Percentiles rank a stretch among this genome's conserved stretches.
phyloP scores from a whole-genome alignment of 2,113 vertebrate species.

The Cheirogaleus medius region DNA sequence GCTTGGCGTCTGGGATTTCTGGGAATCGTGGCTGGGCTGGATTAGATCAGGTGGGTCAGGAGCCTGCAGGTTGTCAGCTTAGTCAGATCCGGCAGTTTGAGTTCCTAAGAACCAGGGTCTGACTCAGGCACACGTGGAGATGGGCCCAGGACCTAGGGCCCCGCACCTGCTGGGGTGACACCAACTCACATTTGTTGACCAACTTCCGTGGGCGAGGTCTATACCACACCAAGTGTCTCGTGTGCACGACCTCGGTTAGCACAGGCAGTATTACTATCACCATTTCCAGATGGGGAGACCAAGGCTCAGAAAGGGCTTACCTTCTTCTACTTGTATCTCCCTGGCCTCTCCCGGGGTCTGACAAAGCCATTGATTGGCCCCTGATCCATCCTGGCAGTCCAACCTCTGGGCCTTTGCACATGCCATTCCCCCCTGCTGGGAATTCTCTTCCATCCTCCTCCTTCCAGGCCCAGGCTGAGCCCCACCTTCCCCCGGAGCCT shows the following conservation, averaged over 20 bases:
- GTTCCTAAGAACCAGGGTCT: neutral
- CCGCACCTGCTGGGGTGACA: accelerated
- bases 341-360: neutral
- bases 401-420: neutral
- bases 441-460: neutral
- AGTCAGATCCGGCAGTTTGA: neutral
- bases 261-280: no score
- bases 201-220: neutral
- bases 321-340: neutral
- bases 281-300: neutral
- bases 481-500: neutral
- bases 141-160: neutral
- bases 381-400: neutral
- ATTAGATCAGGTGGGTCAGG: neutral
- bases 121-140: neutral
- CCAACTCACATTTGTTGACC: neutral
- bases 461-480: neutral
- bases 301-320: neutral
- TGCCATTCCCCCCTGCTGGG: neutral
- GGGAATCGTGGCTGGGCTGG: neutral
- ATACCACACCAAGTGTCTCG: no score
- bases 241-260: neutral
- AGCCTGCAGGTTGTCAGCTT: neutral
- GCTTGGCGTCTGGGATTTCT: neutral
- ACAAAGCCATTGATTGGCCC: neutral